Evolutionary conservation across 2,888 invertebrate species (phyloP).

Genomic region (Colostygia pectinataria): DNA sequence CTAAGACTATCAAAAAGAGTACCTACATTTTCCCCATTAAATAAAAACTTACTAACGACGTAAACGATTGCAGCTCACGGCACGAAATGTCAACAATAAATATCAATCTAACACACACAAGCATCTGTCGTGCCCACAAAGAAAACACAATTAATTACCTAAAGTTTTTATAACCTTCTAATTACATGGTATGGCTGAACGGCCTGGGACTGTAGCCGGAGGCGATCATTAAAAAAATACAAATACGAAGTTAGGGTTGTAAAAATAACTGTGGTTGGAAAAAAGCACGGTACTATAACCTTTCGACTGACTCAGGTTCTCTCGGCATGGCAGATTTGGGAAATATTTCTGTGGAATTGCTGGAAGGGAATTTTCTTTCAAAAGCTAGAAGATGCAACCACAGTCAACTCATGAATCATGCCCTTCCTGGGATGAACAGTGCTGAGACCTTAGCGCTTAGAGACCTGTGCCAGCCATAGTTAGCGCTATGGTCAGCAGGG

Average conservation of each 20-base stretch:
- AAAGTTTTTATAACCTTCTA: conserved; percentile 71
- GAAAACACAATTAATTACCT: conserved; percentile 72
- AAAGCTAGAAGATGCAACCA: too few relatives aligned
- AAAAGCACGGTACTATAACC: too few relatives aligned
- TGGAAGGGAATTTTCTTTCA: too few relatives aligned
- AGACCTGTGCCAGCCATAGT: too few relatives aligned
- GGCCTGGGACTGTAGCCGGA: conserved; percentile 42
- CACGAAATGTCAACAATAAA: conserved; percentile 74
- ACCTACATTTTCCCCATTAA: background rate
- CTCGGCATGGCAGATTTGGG: too few relatives aligned
- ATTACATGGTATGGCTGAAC: conserved; percentile 69
- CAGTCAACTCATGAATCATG: too few relatives aligned
- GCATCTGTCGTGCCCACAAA: conserved; percentile 48
- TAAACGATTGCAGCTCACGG: conserved; percentile 56
- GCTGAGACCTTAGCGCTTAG: too few relatives aligned
- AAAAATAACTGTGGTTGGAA: conserved; percentile 6
- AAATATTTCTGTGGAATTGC: too few relatives aligned
- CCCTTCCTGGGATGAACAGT: too few relatives aligned
- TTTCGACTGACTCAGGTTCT: too few relatives aligned
- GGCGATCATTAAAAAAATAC: conserved; percentile 52
- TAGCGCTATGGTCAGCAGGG: too few relatives aligned
- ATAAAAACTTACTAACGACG: conserved; percentile 28
- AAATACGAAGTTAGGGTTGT: conserved; percentile 36
- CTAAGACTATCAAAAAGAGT: too few relatives aligned
- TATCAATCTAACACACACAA: conserved; percentile 68